Evolutionary conservation across 2,888 invertebrate species (phyloP).

Genomic region (Dicranocentrus wangi): DNA sequence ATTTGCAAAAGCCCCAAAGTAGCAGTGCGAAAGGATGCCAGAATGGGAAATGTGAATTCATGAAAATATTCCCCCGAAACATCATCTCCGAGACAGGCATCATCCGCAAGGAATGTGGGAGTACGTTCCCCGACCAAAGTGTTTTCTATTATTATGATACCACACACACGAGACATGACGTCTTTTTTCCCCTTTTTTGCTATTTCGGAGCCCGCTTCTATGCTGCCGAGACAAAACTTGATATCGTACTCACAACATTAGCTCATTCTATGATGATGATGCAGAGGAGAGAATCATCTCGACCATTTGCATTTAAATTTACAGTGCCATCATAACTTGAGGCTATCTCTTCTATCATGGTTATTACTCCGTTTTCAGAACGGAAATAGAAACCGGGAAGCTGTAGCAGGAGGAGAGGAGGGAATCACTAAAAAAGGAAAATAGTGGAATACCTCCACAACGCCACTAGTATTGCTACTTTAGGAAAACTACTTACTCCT

Average conservation of each 20-base stretch:
- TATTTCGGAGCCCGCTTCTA: too few relatives aligned
- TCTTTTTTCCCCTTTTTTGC: background rate
- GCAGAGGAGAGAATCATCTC: constrained; percentile 57
- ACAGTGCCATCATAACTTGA: constrained; percentile 69
- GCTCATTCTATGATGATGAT: constrained; percentile 42
- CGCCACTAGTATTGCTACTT: background rate
- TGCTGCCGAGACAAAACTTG: background rate
- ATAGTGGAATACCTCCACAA: constrained; percentile 21
- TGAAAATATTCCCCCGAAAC: constrained; percentile 37
- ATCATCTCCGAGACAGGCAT: constrained; percentile 16
- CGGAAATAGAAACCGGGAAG: constrained; percentile 63
- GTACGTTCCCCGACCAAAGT: background rate
- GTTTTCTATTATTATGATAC: constrained; percentile 35
- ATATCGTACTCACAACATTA: constrained; percentile 41
- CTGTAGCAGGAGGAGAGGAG: constrained; percentile 38
- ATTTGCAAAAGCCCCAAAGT: constrained; percentile 28
- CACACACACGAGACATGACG: constrained; percentile 7
- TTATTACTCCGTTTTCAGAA: constrained; percentile 53
- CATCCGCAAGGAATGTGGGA: background rate
- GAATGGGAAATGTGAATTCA: constrained; percentile 43
- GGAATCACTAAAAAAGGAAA: constrained; percentile 35
- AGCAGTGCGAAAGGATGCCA: constrained; percentile 18
- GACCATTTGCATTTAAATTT: constrained; percentile 72
- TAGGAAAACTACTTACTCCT: constrained; percentile 21
- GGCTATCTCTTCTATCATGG: constrained; percentile 65